Evolutionary conservation across 2,113 vertebrate genomes (phyloP), one percentile per base, ranked within the genome.

Genomic region (Scytalopus superciliaris): DNA sequence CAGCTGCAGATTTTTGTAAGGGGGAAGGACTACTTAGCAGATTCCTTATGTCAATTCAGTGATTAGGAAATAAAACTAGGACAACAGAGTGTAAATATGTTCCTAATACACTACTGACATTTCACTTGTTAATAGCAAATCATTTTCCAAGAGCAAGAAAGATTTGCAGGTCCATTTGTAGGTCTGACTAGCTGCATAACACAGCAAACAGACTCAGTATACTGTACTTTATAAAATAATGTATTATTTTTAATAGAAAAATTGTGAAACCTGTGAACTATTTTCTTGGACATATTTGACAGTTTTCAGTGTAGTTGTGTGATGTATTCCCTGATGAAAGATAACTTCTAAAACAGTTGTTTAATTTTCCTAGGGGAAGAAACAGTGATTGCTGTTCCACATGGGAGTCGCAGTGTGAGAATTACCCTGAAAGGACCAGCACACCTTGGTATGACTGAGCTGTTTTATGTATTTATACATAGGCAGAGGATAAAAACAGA

Each of bases 401-500:
- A 98, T 96, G 99, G 99, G 80, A 99, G 99, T 70, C 98, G 98
- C 68, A 98, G 98, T 30, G 98, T 99, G 97, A 98, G 99, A 96
- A 98, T 99, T 91, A 98, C 98, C 10, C 96, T 98, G 64, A 99
- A 99, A 96, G 99, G 99, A 87, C 98, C 99, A 22, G 99, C 98
- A 63, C 97, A 96, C 73, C 98, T 99, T 74, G 97, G 99, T 99
- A 97, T 84, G 97, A 92, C 45, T 92, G 85, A 79, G 37, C 64
- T 87, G 55, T 72, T 95, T 90, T 90, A 64, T 95, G 24, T 80
- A 40, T 84, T 87, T 90, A 42, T 70, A 88, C 30, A 39, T 27
- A 85, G 67, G n/a, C 47, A 89, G 50, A 69, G 82, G 64, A 21
- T 85, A 81, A 90, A 91, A 90, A 3, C 68, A 89, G 52, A 79